Evolutionary conservation across 2,888 invertebrate genomes (phyloP), one percentile per base, ranked within the genome.

Genomic region (Ornithoptera alexandrae): DNA sequence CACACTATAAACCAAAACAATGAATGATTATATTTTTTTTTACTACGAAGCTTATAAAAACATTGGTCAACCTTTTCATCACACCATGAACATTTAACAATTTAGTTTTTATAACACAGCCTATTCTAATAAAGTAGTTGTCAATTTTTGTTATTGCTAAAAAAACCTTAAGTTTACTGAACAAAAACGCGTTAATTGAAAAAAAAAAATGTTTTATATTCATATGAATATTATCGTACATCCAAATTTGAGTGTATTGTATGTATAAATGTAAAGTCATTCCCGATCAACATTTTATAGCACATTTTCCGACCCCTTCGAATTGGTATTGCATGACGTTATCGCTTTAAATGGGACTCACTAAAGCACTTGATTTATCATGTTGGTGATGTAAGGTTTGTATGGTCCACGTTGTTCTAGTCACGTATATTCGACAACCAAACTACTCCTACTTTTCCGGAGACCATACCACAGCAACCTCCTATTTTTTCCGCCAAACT

Each of bases 391-490:
- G 86, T 81, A 82, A 84, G 79, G 50, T 22, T 61, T 1, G 73
- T 74, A 67, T 76, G 76, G 78, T 80, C 78, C 81, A 87, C 84
- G 82, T 75, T 79, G 76, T 69, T 77, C 74, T 76, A 83, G 89
- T 89, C 90, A 91, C 90, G 90, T 90, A 88, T 82, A 58, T 20
- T 63, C 53, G n/a, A n/a, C 18, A 7, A 53, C 8, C 12, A 18
- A 18, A 50, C 18, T n/a, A 53, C n/a, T n/a, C 53, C 0, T 12
- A 46, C 12, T 2, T 3, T 46, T 46, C 15, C 15, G 15, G 0
- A 46, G 46, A 46, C 46, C 12, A 15, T 46, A 46, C 46, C 46
- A 46, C 2, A 0, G 46, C 17, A 17, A 46, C 12, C 46, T 15
- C 46, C 4, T 22, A 46, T 46, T 46, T 46, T 15, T 46, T 46